A percentile compares a stretch with the other conserved stretches of the same genome.
phyloP scores from a whole-genome alignment of 1,140 invertebrate species.

The Aporrectodea caliginosa region DNA sequence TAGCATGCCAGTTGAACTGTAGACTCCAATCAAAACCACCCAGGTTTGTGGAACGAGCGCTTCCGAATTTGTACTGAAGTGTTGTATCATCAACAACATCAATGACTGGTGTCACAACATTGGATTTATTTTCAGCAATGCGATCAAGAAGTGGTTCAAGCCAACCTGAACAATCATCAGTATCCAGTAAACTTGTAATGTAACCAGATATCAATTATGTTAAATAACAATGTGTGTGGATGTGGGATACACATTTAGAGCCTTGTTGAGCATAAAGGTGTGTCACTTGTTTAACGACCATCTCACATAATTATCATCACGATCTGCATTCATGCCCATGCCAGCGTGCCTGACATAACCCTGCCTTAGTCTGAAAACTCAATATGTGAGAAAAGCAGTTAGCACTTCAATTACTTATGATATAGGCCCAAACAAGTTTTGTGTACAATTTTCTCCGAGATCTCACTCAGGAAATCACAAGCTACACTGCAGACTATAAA shows the following conservation, averaged over 20 bases:
- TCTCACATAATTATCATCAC: background rate
- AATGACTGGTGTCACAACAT: constrained; percentile 79
- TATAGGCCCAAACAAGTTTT: no score
- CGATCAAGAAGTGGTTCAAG: constrained; percentile 1
- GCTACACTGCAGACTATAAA: no score
- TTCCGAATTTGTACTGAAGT: constrained; percentile 56
- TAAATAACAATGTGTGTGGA: background rate
- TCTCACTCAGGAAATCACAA: no score
- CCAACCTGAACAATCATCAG: constrained; percentile 15
- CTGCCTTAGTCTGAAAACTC: no score
- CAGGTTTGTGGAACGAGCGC: constrained; percentile 6
- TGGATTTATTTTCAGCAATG: constrained; percentile 66
- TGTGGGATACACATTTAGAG: background rate
- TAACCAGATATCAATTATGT: background rate
- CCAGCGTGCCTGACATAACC: no score
- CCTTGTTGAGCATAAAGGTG: background rate
- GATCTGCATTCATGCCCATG: no score
- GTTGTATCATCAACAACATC: constrained; percentile 95
- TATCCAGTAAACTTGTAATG: background rate
- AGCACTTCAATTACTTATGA: no score
- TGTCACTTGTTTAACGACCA: background rate
- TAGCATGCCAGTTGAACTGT: constrained; percentile 60
- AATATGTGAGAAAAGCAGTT: no score
- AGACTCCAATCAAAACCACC: constrained; percentile 95
- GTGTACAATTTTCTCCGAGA: no score